A percentile compares a stretch with the other conserved stretches of the same genome.
phyloP scores from a whole-genome alignment of 2,797 vertebrate genomes.

The Pseudochaenichthys georgianus region DNA sequence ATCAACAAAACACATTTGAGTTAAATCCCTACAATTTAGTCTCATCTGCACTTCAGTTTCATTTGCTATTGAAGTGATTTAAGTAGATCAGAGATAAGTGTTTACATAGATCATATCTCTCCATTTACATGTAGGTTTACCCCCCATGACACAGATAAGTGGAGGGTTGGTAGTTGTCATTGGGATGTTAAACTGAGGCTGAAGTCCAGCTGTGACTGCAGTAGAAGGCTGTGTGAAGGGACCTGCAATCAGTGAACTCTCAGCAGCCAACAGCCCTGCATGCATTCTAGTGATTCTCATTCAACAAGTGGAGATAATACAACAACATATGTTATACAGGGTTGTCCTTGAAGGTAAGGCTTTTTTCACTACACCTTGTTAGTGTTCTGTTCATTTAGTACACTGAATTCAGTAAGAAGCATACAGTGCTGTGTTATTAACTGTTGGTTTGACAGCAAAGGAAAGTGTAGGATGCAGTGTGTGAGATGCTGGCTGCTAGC shows the following conservation, averaged over 20 bases:
- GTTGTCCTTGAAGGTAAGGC: constrained; percentile 52
- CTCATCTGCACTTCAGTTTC: constrained; percentile 70
- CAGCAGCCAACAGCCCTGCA: constrained; percentile 51
- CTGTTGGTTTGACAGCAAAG: constrained; percentile 28
- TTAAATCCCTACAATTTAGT: background rate
- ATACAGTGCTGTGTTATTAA: background rate
- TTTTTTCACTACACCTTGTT: background rate
- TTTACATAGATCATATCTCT: constrained; percentile 44
- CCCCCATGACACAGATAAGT: constrained; percentile 76
- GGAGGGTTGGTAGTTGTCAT: constrained; percentile 55
- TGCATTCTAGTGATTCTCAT: constrained; percentile 54
- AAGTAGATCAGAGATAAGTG: constrained; percentile 46
- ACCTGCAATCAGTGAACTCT: constrained; percentile 61
- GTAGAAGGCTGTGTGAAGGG: constrained; percentile 44
- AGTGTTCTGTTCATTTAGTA: background rate
- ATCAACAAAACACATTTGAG: constrained; percentile 3
- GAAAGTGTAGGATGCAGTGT: constrained; percentile 66
- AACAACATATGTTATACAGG: constrained; percentile 17
- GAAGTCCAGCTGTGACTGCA: constrained; percentile 81
- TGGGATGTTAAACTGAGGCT: constrained; percentile 72
- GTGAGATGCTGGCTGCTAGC: constrained; percentile 52
- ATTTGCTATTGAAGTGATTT: constrained; percentile 47
- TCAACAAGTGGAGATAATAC: constrained; percentile 53
- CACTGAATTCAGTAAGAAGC: background rate
- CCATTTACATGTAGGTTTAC: constrained; percentile 61